These are phyloP conservation scores for Hecatera dysodea DNA, from an alignment of 2,888 invertebrate species.

Conservation along the genomic window DNA sequence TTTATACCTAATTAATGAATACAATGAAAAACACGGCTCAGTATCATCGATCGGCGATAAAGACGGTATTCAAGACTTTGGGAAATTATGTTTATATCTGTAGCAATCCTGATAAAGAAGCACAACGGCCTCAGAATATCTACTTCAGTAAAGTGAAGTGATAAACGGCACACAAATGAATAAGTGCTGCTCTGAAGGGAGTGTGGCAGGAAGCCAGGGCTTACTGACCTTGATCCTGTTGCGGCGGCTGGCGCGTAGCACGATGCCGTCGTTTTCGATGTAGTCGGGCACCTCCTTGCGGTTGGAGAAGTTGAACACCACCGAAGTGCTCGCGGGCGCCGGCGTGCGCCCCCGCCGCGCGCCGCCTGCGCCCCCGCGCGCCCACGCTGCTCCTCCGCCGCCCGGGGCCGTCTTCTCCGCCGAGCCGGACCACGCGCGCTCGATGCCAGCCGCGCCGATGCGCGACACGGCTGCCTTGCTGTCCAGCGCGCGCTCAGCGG, in stretches of 20 bases:
- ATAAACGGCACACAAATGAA: not conserved
- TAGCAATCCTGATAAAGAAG: slow-evolving; percentile 17
- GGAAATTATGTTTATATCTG: slow-evolving; percentile 20
- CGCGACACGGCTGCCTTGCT: slow-evolving; percentile 68
- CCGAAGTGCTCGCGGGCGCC: slow-evolving; percentile 91
- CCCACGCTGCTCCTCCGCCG: slow-evolving; percentile 62
- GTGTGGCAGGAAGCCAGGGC: not conserved
- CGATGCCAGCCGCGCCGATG: slow-evolving; percentile 79
- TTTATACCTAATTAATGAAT: slow-evolving; percentile 8
- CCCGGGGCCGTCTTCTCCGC: slow-evolving; percentile 61
- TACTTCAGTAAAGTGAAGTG: not conserved
- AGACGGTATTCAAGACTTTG: slow-evolving; percentile 24
- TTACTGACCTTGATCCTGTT: slow-evolving; percentile 94
- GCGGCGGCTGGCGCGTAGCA: slow-evolving; percentile 92
- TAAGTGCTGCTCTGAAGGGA: not conserved
- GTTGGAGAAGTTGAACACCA: slow-evolving; percentile 97
- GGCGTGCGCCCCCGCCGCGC: slow-evolving; percentile 71
- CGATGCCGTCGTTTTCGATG: slow-evolving; percentile 96
- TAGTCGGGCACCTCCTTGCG: slow-evolving; percentile 97
- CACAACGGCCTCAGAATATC: not conserved
- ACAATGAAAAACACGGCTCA: slow-evolving; percentile 21
- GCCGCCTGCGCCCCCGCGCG: slow-evolving; percentile 52
- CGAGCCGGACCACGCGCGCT: slow-evolving; percentile 82
- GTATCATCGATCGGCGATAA: slow-evolving; percentile 51
- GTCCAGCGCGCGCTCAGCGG: slow-evolving; percentile 52